Conservation (phyloP, 2,888 invertebrate genomes). For the Toxonevra muliebris region DNA sequence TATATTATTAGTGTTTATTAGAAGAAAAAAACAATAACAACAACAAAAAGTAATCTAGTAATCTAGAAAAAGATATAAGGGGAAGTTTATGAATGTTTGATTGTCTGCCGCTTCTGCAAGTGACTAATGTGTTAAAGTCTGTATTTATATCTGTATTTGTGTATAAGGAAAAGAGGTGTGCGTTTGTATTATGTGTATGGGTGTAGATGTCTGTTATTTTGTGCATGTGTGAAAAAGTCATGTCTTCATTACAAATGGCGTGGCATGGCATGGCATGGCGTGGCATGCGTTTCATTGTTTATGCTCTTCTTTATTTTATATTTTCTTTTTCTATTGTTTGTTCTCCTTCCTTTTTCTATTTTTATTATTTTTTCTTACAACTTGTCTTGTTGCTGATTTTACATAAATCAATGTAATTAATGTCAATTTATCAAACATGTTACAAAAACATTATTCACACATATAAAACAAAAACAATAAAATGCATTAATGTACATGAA, state of each 20-base stretch:
- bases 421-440: slow-evolving; percentile 49
- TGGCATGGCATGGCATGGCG: too few relatives aligned
- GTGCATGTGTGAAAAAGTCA: slow-evolving; percentile 18
- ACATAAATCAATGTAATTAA: slow-evolving; percentile 57
- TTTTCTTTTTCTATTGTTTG: too few relatives aligned
- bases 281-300: not conserved
- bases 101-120: not conserved
- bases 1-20: not conserved
- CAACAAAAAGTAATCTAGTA: not conserved
- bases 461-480: too few relatives aligned
- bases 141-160: not conserved
- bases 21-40: not conserved
- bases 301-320: not conserved
- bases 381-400: slow-evolving; percentile 4
- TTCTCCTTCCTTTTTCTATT: too few relatives aligned
- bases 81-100: slow-evolving; percentile 9
- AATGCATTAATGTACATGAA: too few relatives aligned
- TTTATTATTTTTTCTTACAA: too few relatives aligned
- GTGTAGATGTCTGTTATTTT: slow-evolving; percentile 4
- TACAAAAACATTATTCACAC: too few relatives aligned
- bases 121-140: not conserved
- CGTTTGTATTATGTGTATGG: not conserved
- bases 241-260: slow-evolving; percentile 7
- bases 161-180: slow-evolving; percentile 14
- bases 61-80: not conserved